Evolutionary conservation across 1,140 invertebrate genomes (phyloP).

Genomic region (Harpegnathos saltator): DNA sequence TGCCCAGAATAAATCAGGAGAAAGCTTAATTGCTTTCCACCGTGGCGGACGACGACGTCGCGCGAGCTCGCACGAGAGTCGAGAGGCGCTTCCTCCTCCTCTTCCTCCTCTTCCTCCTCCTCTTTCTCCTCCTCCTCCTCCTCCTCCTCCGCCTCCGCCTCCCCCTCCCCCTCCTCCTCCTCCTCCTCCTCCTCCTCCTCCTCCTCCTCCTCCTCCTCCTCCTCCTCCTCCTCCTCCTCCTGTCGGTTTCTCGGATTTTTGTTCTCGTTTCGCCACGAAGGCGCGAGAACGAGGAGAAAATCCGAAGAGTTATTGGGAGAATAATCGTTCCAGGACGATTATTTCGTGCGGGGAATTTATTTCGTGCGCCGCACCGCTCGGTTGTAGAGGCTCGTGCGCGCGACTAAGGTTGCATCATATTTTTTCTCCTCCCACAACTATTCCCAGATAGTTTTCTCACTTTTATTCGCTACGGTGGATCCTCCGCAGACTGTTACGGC

Average conservation of each 20-base stretch:
- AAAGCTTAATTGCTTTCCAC: slow-evolving; percentile 82
- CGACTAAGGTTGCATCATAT: slow-evolving; percentile 37
- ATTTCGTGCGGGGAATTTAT: slow-evolving; percentile 38
- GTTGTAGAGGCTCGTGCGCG: neutral
- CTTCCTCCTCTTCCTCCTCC: neutral
- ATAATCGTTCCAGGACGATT: slow-evolving; percentile 38
- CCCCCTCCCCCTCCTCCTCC: no score
- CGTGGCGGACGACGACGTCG: slow-evolving; percentile 52
- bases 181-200: neutral
- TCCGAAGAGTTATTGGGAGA: slow-evolving; percentile 55
- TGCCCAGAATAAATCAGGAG: slow-evolving; percentile 82
- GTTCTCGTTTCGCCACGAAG: slow-evolving; percentile 11
- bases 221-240: neutral
- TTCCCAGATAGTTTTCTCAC: slow-evolving; percentile 54
- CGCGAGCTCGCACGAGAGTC: slow-evolving; percentile 15
- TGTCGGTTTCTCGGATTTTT: slow-evolving; percentile 32
- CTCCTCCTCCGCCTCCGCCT: no score
- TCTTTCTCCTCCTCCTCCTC: neutral
- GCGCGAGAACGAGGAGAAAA: slow-evolving; percentile 44
- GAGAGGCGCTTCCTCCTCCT: slow-evolving; percentile 18
- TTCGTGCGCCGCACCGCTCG: slow-evolving; percentile 2
- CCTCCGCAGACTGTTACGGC: slow-evolving; percentile 50
- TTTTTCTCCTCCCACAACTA: neutral
- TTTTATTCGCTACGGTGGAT: slow-evolving; percentile 58
- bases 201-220: neutral